Evolutionary conservation across 2,113 vertebrate species (phyloP), one percentile per base, ranked within the genome.

Genomic region (Toxotes chatareus): DNA sequence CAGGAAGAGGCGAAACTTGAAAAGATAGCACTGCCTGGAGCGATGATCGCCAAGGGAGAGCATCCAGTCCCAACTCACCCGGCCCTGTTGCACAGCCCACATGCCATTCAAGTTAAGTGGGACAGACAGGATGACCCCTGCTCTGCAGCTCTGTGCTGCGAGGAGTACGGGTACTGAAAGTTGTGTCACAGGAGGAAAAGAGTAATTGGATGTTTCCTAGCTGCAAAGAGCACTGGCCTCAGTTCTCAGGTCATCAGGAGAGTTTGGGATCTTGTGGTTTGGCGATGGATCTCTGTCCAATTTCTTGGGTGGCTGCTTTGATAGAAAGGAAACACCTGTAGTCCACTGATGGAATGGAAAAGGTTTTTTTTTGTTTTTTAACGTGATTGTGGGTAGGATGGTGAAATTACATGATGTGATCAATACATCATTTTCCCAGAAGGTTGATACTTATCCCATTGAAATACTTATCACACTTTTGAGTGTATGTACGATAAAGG

Each of bases 1-100:
- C 84, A 88, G 92, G 90, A 86, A 91, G 86, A 90, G 80, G 57
- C 14, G 1, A 73, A 74, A 69, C 65, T 88, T 88, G 49, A 83
- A 87, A 81, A 89, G 85, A 88, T 77, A 75, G 77, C 65, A 32
- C 68, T 46, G 9, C 72, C 38, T 57, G 85, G 83, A 79, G 88
- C 49, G 11, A 55, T 5, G 67, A 73, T 79, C 62, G 42, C 56
- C 14, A 27, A 73, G 79, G 80, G 75, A 85, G 17, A 7, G 27
- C 2, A 75, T 60, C 74, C 81, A 59, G 80, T 9, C 47, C 74
- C 87, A 82, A 86, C 84, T 92, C 87, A 74, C 78, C 49, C 3
- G 2, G 64, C 56, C 60, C 70, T 46, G 76, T 34, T 68, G 61
- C 72, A 66, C 73, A 13, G 80, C 75, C 82, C 62, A 86, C 84